Percentiles rank a stretch among this genome's conserved stretches.
Conservation (phyloP, 1,140 invertebrate species). For the Samia ricini region DNA sequence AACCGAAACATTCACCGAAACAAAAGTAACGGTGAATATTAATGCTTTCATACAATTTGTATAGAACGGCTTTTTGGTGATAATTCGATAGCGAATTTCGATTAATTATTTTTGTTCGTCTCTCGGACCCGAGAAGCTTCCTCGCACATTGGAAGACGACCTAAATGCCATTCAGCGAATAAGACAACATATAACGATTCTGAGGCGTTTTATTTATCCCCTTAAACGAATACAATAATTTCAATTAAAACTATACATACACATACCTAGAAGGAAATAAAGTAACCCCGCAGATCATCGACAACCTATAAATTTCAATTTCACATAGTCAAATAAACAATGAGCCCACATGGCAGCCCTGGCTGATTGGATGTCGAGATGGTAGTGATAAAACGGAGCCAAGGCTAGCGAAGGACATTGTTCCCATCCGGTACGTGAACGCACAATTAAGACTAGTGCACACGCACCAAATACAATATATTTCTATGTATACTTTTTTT, state of each 20-base stretch:
- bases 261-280: neutral
- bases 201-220: too few species aligned
- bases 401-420: conserved; percentile 72
- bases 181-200: too few species aligned
- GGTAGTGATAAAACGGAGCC: conserved; percentile 54
- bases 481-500: too few species aligned
- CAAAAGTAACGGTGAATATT: too few species aligned
- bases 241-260: neutral
- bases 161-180: too few species aligned
- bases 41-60: too few species aligned
- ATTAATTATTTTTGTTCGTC: too few species aligned
- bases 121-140: too few species aligned
- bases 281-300: neutral
- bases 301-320: conserved; percentile 43
- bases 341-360: conserved; percentile 54
- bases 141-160: too few species aligned
- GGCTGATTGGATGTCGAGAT: conserved; percentile 33
- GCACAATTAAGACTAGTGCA: neutral
- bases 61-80: too few species aligned
- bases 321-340: conserved; percentile 37
- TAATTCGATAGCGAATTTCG: too few species aligned
- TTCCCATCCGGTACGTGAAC: conserved; percentile 48
- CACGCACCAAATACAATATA: neutral
- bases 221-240: neutral
- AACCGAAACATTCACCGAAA: too few species aligned